A percentile compares a stretch with the other conserved stretches of the same genome.
phyloP scores from a whole-genome alignment of 2,113 vertebrate species.

The Carassius carassius region DNA sequence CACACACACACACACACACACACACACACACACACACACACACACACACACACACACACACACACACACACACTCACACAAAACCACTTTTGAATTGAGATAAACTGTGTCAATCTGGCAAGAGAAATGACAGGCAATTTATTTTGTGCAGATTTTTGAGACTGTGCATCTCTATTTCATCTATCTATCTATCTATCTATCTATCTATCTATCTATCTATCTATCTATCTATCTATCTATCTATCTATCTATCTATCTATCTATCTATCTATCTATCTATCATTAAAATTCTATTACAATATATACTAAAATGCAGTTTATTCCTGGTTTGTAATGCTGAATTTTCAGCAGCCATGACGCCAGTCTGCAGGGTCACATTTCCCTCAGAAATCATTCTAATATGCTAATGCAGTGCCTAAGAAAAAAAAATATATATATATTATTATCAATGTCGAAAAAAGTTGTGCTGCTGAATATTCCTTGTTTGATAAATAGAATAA shows the following conservation, averaged over 20 bases:
- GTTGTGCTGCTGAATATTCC: no score
- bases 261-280: no score
- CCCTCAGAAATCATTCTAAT: background rate
- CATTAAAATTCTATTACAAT: no score
- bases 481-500: background rate
- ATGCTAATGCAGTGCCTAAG: background rate
- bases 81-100: constrained; percentile 35
- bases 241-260: background rate
- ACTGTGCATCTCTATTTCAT: constrained; percentile 8
- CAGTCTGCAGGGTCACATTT: background rate
- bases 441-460: background rate
- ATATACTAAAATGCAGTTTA: no score
- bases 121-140: constrained; percentile 38
- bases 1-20: no score
- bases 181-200: no score
- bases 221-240: background rate
- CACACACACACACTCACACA: background rate
- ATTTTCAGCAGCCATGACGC: no score
- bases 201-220: no score
- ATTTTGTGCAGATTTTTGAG: constrained; percentile 39
- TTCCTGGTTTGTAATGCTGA: no score
- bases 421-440: background rate
- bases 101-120: constrained; percentile 27
- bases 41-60: background rate
- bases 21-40: background rate